Percentiles rank a stretch among this genome's conserved stretches.
Conservation (phyloP, 2,113 vertebrate genomes). For the Vidua macroura region DNA sequence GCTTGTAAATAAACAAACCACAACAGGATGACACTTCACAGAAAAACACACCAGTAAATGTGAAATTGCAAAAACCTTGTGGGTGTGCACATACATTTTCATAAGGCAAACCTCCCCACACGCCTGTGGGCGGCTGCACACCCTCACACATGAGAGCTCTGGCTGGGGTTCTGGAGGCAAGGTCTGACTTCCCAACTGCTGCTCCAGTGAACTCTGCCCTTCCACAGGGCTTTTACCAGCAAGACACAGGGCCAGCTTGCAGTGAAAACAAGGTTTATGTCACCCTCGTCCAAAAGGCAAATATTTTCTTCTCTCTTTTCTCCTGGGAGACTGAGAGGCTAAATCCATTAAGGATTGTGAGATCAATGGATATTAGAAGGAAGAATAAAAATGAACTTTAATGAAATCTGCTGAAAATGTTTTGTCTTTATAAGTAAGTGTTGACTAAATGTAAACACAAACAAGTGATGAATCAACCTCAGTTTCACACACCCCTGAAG, state of each 20-base stretch:
- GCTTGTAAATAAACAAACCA: slow-evolving; percentile 51
- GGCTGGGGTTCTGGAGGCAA: background rate
- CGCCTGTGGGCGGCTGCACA: background rate
- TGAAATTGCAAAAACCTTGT: background rate
- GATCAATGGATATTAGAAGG: background rate
- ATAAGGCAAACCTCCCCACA: background rate
- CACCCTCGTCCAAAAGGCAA: background rate
- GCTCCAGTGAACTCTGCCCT: background rate
- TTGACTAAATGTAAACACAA: background rate
- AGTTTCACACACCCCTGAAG: background rate
- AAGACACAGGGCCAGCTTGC: background rate
- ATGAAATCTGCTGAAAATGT: background rate
- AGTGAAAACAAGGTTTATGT: background rate
- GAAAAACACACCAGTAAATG: background rate
- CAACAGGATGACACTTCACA: background rate
- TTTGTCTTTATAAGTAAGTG: background rate
- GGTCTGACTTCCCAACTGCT: background rate
- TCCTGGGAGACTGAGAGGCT: background rate
- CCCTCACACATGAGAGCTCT: background rate
- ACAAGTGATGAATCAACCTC: background rate
- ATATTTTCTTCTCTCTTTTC: slow-evolving; percentile 5
- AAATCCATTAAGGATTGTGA: background rate
- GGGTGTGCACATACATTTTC: slow-evolving; percentile 32
- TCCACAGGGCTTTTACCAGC: background rate
- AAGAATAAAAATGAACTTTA: background rate